Percentiles rank a stretch among this genome's conserved stretches.
Conservation (phyloP, 2,888 invertebrate genomes). For the Pheosia gnoma region DNA sequence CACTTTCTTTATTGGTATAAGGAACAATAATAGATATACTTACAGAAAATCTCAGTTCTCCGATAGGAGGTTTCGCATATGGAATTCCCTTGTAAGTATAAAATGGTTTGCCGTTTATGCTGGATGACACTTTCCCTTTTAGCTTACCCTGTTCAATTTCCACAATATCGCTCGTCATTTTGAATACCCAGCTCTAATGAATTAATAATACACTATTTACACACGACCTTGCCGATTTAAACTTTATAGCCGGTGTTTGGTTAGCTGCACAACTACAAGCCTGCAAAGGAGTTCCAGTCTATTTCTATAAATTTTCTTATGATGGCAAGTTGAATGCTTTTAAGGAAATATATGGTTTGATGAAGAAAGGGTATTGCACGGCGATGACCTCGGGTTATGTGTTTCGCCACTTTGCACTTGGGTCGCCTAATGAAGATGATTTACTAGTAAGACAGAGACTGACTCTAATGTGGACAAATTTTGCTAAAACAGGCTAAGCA, state of each 20-base stretch:
- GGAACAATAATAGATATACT: too few species aligned
- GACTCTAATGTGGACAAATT: conserved; percentile 59
- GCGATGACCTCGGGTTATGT: conserved; percentile 50
- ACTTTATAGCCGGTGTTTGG: conserved; percentile 52
- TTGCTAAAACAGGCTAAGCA: conserved; percentile 61
- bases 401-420: conserved; percentile 14
- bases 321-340: conserved; percentile 50
- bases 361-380: conserved; percentile 53
- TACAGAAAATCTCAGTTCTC: conserved; percentile 56
- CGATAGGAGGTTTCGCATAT: conserved; percentile 83
- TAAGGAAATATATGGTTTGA: conserved; percentile 38
- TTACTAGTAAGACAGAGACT: conserved; percentile 41
- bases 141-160: conserved; percentile 75
- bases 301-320: conserved; percentile 55
- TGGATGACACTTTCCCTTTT: conserved; percentile 64
- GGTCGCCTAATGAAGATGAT: conserved; percentile 30
- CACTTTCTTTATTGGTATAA: too few species aligned
- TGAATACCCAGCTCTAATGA: conserved; percentile 6
- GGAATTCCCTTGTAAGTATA: conserved; percentile 82
- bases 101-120: conserved; percentile 65
- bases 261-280: conserved; percentile 40
- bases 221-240: conserved; percentile 38
- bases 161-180: conserved; percentile 55
- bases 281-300: conserved; percentile 40
- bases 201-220: background rate